Conservation (phyloP, 2,797 vertebrate species). For the Melopsittacus undulatus region DNA sequence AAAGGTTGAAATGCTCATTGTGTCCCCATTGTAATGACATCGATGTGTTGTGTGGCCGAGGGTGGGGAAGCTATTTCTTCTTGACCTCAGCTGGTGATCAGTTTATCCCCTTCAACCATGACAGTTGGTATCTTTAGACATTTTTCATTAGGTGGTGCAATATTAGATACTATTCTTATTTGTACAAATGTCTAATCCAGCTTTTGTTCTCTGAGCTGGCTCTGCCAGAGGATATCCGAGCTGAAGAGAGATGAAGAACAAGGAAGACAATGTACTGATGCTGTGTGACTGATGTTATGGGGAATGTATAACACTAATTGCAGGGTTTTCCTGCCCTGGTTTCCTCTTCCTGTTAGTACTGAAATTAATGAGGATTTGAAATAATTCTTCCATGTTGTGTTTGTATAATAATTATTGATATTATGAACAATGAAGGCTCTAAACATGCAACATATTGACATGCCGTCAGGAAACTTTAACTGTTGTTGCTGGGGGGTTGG, state of each 20-base stretch:
- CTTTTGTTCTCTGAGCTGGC: conserved; percentile 21
- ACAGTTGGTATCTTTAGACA: not conserved
- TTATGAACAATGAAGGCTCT: not conserved
- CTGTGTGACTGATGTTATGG: not conserved
- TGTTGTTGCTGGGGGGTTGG: not conserved
- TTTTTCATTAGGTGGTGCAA: conserved; percentile 9
- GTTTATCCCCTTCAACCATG: conserved; percentile 7
- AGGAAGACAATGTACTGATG: not conserved
- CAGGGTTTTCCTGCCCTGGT: conserved; percentile 3
- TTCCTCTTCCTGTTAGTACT: conserved; percentile 22
- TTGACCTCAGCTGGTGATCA: not conserved
- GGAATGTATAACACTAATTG: not conserved
- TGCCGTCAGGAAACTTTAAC: not conserved
- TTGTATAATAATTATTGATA: conserved; percentile 21
- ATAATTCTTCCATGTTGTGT: not conserved
- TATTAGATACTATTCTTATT: conserved; percentile 15
- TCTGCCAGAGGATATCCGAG: conserved; percentile 15
- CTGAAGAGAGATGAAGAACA: not conserved
- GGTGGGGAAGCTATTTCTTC: not conserved
- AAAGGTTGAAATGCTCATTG: not conserved
- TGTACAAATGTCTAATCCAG: not conserved
- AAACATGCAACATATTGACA: conserved; percentile 24
- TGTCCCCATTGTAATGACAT: not conserved
- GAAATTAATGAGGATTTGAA: conserved; percentile 5
- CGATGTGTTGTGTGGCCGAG: not conserved